Evolutionary conservation across 2,888 invertebrate species (phyloP).

Genomic region (Hypomecis atomaria): DNA sequence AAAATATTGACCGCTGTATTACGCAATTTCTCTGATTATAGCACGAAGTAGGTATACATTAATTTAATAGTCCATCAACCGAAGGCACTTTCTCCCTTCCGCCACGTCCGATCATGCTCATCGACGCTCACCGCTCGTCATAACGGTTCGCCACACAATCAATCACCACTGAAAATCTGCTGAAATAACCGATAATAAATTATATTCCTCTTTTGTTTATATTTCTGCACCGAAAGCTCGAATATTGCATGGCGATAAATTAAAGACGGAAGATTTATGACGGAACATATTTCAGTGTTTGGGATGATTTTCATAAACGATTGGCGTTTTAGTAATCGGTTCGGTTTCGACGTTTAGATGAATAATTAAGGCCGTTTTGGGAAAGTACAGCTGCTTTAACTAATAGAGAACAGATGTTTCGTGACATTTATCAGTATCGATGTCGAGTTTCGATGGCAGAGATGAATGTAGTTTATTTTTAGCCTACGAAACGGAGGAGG

Average conservation of each 20-base stretch:
- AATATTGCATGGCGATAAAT: slow-evolving; percentile 19
- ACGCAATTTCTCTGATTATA: not conserved
- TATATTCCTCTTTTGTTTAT: slow-evolving; percentile 29
- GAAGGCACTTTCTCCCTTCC: slow-evolving; percentile 13
- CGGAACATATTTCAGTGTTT: slow-evolving; percentile 10
- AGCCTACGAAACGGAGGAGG: no score
- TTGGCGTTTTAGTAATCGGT: no score
- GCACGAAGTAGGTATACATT: not conserved
- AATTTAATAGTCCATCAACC: slow-evolving; percentile 22
- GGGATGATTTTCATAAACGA: not conserved
- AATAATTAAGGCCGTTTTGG: no score
- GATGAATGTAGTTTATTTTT: no score
- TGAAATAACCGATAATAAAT: slow-evolving; percentile 32
- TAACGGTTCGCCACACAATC: slow-evolving; percentile 34
- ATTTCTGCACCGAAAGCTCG: slow-evolving; percentile 27
- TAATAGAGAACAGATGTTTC: no score
- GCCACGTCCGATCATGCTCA: slow-evolving; percentile 11
- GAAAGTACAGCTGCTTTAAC: no score
- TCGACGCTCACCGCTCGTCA: slow-evolving; percentile 24
- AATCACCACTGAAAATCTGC: slow-evolving; percentile 37
- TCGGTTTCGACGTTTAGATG: no score
- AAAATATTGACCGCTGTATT: no score
- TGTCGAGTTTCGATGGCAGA: no score
- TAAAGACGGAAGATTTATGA: slow-evolving; percentile 10
- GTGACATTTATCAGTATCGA: no score